Evolutionary conservation across 2,797 vertebrate species (phyloP).

Genomic region (Sus cebifrons): DNA sequence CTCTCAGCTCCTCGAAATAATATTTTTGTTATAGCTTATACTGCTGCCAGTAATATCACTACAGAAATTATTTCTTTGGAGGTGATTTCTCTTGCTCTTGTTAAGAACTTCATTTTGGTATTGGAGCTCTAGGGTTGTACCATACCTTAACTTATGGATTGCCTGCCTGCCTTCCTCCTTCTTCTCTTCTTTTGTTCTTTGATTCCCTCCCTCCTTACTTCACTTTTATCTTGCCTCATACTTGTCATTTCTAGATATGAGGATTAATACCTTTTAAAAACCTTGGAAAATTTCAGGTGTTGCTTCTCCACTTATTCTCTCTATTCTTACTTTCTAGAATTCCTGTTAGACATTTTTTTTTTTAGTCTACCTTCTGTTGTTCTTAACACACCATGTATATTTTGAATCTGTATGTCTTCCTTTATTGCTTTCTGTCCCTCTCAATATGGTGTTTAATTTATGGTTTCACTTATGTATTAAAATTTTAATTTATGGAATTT

Average conservation of each 20-base stretch:
- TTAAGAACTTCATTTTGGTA: neutral
- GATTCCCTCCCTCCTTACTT: neutral
- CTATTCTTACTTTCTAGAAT: neutral
- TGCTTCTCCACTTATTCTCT: neutral
- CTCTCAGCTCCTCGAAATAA: neutral
- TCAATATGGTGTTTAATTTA: neutral
- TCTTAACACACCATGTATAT: neutral
- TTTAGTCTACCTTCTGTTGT: neutral
- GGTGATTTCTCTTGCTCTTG: neutral
- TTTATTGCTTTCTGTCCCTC: constrained; percentile 1
- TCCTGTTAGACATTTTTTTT: neutral
- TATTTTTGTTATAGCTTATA: neutral
- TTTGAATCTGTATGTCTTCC: neutral
- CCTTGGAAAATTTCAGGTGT: neutral
- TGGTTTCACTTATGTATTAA: neutral
- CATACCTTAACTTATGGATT: neutral
- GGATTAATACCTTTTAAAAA: neutral
- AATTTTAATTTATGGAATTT: constrained; percentile 21
- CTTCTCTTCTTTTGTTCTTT: neutral
- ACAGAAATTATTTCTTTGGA: neutral
- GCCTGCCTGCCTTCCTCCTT: neutral
- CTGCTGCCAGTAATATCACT: neutral
- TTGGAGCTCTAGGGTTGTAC: neutral
- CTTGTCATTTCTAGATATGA: neutral
- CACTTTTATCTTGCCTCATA: neutral